These are phyloP conservation scores for Gnathonemus echidnorhynchus DNA, from an alignment of 2,113 vertebrate species.

Conservation along the genomic window DNA sequence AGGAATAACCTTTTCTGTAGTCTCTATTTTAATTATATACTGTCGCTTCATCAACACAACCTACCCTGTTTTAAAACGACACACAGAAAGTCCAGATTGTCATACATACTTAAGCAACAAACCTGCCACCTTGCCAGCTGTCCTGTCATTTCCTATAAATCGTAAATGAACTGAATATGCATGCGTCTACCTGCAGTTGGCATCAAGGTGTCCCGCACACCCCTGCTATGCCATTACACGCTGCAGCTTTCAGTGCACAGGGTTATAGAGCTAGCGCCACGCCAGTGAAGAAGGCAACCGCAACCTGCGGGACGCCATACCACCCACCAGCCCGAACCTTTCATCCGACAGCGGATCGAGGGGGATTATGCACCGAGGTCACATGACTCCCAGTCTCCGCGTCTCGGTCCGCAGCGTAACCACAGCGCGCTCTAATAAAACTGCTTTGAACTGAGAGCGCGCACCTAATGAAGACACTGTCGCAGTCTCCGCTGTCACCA, in stretches of 20 bases:
- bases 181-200: not conserved
- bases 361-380: not conserved
- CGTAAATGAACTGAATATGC: not conserved
- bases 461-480: not conserved
- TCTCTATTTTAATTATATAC: not conserved
- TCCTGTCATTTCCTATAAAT: not conserved
- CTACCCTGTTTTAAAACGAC: not conserved
- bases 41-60: not conserved
- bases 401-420: no score
- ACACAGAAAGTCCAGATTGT: not conserved
- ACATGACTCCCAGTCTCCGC: not conserved
- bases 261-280: not conserved
- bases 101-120: not conserved
- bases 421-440: no score
- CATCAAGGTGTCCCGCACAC: not conserved
- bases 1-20: not conserved
- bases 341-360: not conserved
- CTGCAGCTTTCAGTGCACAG: not conserved
- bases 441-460: not conserved
- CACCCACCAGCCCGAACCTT: not conserved
- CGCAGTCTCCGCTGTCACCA: not conserved
- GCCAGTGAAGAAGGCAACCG: not conserved
- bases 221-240: not conserved
- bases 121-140: not conserved
- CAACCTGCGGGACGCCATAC: not conserved